Percentiles rank a stretch among this genome's conserved stretches.
These are phyloP conservation scores for Limnephilus marmoratus DNA, from an alignment of 2,888 invertebrate genomes.

Conservation along the genomic window DNA sequence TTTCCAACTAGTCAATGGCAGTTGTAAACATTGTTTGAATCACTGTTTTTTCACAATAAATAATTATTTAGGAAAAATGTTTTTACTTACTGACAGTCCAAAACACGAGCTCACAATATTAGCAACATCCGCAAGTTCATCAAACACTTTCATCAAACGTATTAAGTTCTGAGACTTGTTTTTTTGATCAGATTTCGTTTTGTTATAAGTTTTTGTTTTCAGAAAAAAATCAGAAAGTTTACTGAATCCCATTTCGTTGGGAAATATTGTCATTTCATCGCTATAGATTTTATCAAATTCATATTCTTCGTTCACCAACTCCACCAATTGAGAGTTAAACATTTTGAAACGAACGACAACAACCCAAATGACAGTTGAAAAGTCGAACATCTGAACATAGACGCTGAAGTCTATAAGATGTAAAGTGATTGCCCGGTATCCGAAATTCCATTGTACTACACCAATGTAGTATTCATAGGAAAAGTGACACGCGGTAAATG, in stretches of 20 bases:
- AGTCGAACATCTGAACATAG: slow-evolving; percentile 55
- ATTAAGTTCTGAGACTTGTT: slow-evolving; percentile 46
- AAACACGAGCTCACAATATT: slow-evolving; percentile 61
- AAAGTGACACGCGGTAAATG: slow-evolving; percentile 10
- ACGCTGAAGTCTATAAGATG: slow-evolving; percentile 45
- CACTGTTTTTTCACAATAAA: too few relatives aligned
- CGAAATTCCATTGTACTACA: slow-evolving; percentile 46
- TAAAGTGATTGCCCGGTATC: slow-evolving; percentile 9
- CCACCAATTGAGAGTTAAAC: slow-evolving; percentile 55
- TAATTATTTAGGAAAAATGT: not conserved
- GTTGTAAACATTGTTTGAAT: too few relatives aligned
- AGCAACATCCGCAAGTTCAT: slow-evolving; percentile 59
- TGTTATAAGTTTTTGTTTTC: slow-evolving; percentile 13
- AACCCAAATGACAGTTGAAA: slow-evolving; percentile 57
- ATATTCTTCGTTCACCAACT: slow-evolving; percentile 13
- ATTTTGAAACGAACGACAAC: slow-evolving; percentile 54
- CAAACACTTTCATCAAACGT: slow-evolving; percentile 57
- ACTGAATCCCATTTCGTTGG: not conserved
- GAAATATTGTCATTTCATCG: not conserved
- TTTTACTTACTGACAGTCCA: slow-evolving; percentile 58
- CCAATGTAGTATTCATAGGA: slow-evolving; percentile 46
- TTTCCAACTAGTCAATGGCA: too few relatives aligned
- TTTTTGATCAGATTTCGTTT: not conserved
- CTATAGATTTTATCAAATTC: slow-evolving; percentile 16
- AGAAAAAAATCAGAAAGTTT: slow-evolving; percentile 27